Evolutionary conservation across 2,888 invertebrate species (phyloP), one percentile per base, ranked within the genome.

Genomic region (Scaptomyza flava): DNA sequence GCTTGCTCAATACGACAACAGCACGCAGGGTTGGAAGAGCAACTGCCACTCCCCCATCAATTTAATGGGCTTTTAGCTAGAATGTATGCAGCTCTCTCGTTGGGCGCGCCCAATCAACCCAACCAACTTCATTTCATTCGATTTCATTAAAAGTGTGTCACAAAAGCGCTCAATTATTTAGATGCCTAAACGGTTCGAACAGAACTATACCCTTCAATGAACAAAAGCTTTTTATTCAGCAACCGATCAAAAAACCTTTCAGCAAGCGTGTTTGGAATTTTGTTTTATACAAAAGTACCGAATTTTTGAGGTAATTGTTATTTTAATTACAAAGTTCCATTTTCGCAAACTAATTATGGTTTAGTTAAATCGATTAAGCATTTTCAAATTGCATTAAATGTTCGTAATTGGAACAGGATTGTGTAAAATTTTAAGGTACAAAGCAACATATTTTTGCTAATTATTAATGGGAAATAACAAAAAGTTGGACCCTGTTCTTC

Each of bases 101-200:
- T 12, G 47, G 58, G 43, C 27, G 68, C 48, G 68, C 34, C 48
- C 38, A 41, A 14, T 2, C 36, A 36, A n/a, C 11, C 31, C 14
- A n/a, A 9, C 57, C 31, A 46, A 45, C 46, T 46, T 38, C 30
- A 61, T 50, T 54, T 58, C 9, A 71, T 58, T 70, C 43, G 66
- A 66, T 71, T 66, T 58, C 51, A 59, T 52, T 48, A 46, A 75
- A 69, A 69, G 69, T 60, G 50, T 58, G 64, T 60, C 60, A 33
- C 75, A 63, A 56, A 68, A 42, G 38, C 46, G 14, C 33, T 51
- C 23, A 60, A 54, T 57, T 43, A 58, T 20, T 31, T 33, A 20
- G 6, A 27, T 17, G 48, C 20, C 9, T 7, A 36, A 62, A 36
- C 14, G 6, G 3, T 54, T 23, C 34, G 33, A 50, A 50, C 34